Evolutionary conservation across 2,797 vertebrate species (phyloP), one percentile per base, ranked within the genome.

Genomic region (Mormyrus proboscirostris): DNA sequence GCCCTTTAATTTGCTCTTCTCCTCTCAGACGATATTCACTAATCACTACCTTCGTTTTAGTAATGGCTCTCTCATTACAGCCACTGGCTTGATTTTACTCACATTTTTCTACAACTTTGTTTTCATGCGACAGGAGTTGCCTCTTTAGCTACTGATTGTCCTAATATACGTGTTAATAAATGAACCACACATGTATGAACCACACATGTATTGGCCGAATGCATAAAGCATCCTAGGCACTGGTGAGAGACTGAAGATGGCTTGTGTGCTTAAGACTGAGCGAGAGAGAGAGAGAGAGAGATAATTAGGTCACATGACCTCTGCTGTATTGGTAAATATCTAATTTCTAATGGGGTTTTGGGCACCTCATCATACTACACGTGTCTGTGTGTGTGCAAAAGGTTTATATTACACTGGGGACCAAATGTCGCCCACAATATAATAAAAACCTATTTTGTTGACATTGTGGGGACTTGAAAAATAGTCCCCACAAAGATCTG

Each of bases 11-110:
- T 95, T 92, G 90, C 92, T 92, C 92, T 93, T 51, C 33, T 59
- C 93, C 93, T 93, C 94, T 94, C 92, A 94, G 93, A 95, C 93
- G 92, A 95, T 95, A 95, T 95, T 95, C 94, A 94, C 95, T 95
- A 95, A 95, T 95, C 94, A 94, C 94, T 94, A 91, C 90, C 91
- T 95, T 89, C 90, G 92, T 94, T 95, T 95, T 94, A 95, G 94
- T 92, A 95, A 91, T 92, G 92, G 92, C 91, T 92, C 91, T 50
- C 41, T 50, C 90, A 53, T 93, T 94, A 93, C 73, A 90, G 91
- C 92, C 91, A 90, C 89, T 41, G 90, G 91, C 90, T 76, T 47
- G 65, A 73, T 86, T 91, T 65, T 65, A 82, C 88, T 49, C 79
- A 90, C 89, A 84, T 83, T 2, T 88, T 25, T 73, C 59, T 65